Evolutionary conservation across 1,140 invertebrate genomes (phyloP).

Genomic region (Brachionus sp.): DNA sequence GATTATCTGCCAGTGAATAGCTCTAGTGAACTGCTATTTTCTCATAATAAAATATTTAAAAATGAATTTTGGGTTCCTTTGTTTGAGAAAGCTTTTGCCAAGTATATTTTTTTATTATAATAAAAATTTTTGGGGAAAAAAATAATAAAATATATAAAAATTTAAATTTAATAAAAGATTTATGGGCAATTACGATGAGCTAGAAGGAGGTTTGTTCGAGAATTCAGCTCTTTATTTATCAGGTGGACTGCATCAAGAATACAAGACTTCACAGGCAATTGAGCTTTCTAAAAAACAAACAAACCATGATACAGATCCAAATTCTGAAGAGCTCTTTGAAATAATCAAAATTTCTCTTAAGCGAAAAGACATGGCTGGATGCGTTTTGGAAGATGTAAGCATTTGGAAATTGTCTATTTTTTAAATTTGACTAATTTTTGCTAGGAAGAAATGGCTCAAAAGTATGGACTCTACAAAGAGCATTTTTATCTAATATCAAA

Average conservation of each 20-base stretch:
- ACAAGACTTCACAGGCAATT: neutral
- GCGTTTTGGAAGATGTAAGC: slow-evolving; percentile 44
- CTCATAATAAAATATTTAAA: slow-evolving; percentile 48
- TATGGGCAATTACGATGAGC: slow-evolving; percentile 43
- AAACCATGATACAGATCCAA: neutral
- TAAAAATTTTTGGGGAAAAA: neutral
- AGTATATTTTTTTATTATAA: slow-evolving; percentile 37
- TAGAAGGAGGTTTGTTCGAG: slow-evolving; percentile 37
- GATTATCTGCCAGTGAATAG: slow-evolving; percentile 47
- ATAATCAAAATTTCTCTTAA: slow-evolving; percentile 4
- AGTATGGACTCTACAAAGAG: slow-evolving; percentile 39
- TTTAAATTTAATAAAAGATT: neutral
- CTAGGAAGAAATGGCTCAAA: slow-evolving; percentile 44
- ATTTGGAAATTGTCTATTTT: neutral
- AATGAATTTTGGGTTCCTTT: slow-evolving; percentile 59
- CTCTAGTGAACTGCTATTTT: slow-evolving; percentile 51
- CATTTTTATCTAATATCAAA: slow-evolving; percentile 42
- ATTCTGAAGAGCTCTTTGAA: slow-evolving; percentile 29
- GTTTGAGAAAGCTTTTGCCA: slow-evolving; percentile 55
- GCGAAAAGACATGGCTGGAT: slow-evolving; percentile 34
- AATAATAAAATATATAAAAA: too few relatives aligned
- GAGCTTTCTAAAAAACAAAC: neutral
- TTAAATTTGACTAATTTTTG: neutral
- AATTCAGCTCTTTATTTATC: slow-evolving; percentile 36
- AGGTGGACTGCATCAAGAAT: slow-evolving; percentile 38